Conservation (phyloP, 1,140 invertebrate species). For the Brachionus paranguensis region DNA sequence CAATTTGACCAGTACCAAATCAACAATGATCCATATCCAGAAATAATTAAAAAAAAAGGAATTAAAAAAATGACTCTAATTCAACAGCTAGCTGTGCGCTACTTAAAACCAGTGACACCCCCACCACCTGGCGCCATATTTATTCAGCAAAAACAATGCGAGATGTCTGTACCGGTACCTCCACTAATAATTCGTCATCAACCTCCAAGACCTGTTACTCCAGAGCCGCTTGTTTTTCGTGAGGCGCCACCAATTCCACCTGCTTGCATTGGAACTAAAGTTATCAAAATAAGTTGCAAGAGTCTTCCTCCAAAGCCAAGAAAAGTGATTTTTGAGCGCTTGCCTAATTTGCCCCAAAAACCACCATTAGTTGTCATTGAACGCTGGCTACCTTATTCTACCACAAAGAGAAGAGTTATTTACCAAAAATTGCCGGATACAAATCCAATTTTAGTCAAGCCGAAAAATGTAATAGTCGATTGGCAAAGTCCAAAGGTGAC, state of each 20-base stretch:
- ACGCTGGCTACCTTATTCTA: slow-evolving; percentile 29
- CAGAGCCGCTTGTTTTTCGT: not conserved
- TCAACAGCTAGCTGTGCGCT: slow-evolving; percentile 24
- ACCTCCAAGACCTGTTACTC: not conserved
- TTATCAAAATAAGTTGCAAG: not conserved
- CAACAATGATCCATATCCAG: slow-evolving; percentile 22
- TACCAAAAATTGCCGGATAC: not conserved
- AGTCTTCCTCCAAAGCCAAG: not conserved
- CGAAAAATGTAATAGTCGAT: slow-evolving; percentile 33
- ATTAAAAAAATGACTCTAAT: not conserved
- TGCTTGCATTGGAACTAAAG: not conserved
- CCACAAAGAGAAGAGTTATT: not conserved
- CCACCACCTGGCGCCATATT: slow-evolving; percentile 1
- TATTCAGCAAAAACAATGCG: not conserved
- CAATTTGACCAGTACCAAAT: not conserved
- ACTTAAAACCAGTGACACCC: slow-evolving; percentile 17
- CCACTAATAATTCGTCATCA: slow-evolving; percentile 28
- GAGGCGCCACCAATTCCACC: slow-evolving; percentile 1
- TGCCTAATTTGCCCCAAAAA: not conserved
- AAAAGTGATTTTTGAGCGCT: slow-evolving; percentile 30
- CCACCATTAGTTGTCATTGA: not conserved
- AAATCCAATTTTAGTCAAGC: not conserved
- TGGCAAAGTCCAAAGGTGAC: not conserved
- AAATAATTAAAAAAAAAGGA: slow-evolving; percentile 5
- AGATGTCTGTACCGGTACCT: not conserved